Conservation (phyloP, 2,888 invertebrate species). For the Dromius quadrimaculatus region DNA sequence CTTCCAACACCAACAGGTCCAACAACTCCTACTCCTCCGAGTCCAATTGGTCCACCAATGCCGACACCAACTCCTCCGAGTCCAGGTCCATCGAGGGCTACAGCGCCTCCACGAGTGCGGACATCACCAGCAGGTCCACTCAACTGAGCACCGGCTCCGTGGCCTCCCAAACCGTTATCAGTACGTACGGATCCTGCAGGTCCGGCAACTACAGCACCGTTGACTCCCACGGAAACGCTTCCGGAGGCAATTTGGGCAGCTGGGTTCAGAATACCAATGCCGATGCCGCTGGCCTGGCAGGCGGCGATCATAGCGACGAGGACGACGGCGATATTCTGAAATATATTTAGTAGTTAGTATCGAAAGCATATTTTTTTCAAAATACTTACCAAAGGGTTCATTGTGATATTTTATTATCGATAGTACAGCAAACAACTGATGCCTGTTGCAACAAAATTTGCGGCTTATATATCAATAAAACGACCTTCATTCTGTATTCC, state of each 20-base stretch:
- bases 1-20: not conserved
- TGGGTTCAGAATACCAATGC: not conserved
- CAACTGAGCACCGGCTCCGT: constrained; percentile 6
- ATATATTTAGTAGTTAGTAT: not conserved
- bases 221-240: constrained; percentile 3
- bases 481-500: constrained; percentile 5
- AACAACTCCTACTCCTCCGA: not conserved
- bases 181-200: constrained; percentile 22
- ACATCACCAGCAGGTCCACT: constrained; percentile 19
- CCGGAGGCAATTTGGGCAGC: constrained; percentile 15
- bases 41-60: not conserved
- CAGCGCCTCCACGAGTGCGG: constrained; percentile 30
- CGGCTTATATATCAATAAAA: constrained; percentile 5
- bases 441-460: not conserved
- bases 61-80: not conserved
- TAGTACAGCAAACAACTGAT: constrained; percentile 25
- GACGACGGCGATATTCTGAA: constrained; percentile 14
- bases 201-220: constrained; percentile 13
- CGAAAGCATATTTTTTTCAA: not conserved
- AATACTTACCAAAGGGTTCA: constrained; percentile 20
- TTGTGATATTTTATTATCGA: not conserved
- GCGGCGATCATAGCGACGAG: constrained; percentile 9
- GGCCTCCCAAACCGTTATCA: constrained; percentile 9
- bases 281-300: not conserved
- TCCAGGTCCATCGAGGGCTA: constrained; percentile 9